phyloP scores from a whole-genome alignment of 35 echinoderm and acorn worm genomes.

The Heliocidaris tuberculata region DNA sequence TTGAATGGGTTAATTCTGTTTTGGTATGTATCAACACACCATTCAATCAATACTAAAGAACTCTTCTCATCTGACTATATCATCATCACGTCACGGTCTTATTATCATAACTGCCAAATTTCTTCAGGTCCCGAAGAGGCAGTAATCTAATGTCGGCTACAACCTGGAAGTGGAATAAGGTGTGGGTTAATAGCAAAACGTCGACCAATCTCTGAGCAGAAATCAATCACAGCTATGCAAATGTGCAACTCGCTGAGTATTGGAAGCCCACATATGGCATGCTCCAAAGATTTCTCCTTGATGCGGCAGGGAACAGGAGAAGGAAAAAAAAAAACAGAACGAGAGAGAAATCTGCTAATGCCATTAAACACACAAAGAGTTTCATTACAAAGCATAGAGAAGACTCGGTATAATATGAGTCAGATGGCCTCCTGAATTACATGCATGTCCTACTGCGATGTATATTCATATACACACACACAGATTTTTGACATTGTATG shows the following conservation, averaged over 20 bases:
- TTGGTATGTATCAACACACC: background rate
- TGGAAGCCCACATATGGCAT: constrained; percentile 15
- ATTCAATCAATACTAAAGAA: background rate
- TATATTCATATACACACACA: constrained; percentile 23
- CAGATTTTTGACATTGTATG: constrained; percentile 38
- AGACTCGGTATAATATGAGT: background rate
- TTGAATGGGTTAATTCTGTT: background rate
- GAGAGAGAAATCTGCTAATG: constrained; percentile 33
- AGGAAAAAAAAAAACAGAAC: background rate
- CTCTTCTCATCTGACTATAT: background rate
- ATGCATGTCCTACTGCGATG: constrained; percentile 32
- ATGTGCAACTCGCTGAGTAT: constrained; percentile 9
- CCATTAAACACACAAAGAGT: constrained; percentile 44
- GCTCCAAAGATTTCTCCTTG: constrained; percentile 15
- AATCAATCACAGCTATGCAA: constrained; percentile 17
- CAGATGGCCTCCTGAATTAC: constrained; percentile 5
- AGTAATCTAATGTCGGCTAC: background rate
- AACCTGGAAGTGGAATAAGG: background rate
- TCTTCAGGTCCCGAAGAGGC: background rate
- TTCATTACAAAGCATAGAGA: constrained; percentile 14
- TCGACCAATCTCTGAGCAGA: background rate
- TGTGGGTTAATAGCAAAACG: constrained; percentile 3
- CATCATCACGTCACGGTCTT: background rate
- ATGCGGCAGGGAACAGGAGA: background rate
- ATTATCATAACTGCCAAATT: background rate